Evolutionary conservation across 92 coral and sea anemone species (phyloP), one percentile per base, ranked within the genome.

Genomic region (Montipora capitata): DNA sequence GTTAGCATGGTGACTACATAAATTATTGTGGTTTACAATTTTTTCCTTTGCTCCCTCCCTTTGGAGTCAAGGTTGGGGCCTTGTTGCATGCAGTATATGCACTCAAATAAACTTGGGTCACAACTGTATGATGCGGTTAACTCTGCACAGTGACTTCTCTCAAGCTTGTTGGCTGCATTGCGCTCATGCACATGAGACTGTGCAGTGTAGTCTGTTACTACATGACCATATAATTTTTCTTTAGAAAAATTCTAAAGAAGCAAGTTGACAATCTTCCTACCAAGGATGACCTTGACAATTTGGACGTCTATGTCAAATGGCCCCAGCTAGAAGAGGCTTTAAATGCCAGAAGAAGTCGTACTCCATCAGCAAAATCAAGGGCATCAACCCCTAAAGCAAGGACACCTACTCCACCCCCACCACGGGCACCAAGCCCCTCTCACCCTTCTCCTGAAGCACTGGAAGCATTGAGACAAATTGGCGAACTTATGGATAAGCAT

Each of bases 291-390:
- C 87, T 96, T 41, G 80, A 95, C n/a, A 88, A 94, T 77, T 78
- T 95, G 79, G 98, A 98, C 63, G 85, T 94, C 45, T 98, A 95
- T 84, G 96, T 98, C 62, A 96, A 98, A 83, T 98, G 99, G 99
- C 99, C 99, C 10, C 98, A 98, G 56, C 91, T 98, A 62, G 98
- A 98, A 66, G 96, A 91, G 15, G 98, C 99, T 14, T 90, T 98
- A 87, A 96, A 92, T 89, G 91, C 94, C 9, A 90, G 98, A 40
- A 88, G 95, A 70, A 74, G 94, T 61, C 91, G 94, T 63, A 78
- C 89, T 54, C 93, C 96, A n/a, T 74, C 95, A 15, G 84, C 94
- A 13, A 83, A 88, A 70, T 86, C 90, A 1, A 78, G 74, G 63
- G 84, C 90, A 16, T 80, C 88, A 2, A 91, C 98, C 49, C 94